Percentiles rank a stretch among this genome's conserved stretches.
phyloP scores from a whole-genome alignment of 1,140 invertebrate species.

The Hydropsyche tenuis region DNA sequence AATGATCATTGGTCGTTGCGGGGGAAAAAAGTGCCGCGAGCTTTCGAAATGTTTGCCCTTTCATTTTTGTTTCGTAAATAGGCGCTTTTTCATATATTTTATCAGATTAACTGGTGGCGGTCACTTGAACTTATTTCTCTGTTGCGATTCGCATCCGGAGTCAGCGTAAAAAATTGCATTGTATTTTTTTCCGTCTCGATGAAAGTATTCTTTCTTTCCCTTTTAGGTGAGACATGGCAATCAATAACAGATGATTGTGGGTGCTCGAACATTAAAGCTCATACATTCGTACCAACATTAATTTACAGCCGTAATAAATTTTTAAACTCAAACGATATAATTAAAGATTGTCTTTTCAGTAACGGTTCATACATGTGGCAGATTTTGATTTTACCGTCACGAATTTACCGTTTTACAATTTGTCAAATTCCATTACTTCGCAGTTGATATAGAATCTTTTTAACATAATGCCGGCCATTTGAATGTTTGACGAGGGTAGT shows the following conservation, averaged over 20 bases:
- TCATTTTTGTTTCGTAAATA: slow-evolving; percentile 45
- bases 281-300: no score
- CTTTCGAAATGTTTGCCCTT: slow-evolving; percentile 44
- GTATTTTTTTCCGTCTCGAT: slow-evolving; percentile 9
- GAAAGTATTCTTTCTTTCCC: slow-evolving; percentile 14
- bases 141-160: no score
- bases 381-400: background rate
- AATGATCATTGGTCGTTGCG: slow-evolving; percentile 43
- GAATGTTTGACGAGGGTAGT: slow-evolving; percentile 12
- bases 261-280: no score
- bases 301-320: no score
- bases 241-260: background rate
- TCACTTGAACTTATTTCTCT: background rate
- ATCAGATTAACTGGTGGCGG: slow-evolving; percentile 46
- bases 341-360: background rate
- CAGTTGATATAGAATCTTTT: background rate
- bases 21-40: slow-evolving; percentile 41
- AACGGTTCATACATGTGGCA: background rate
- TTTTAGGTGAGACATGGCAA: slow-evolving; percentile 13
- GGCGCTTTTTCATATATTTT: slow-evolving; percentile 46
- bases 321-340: background rate
- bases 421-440: background rate
- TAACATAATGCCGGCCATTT: background rate
- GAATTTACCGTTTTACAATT: background rate
- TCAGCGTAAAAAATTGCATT: background rate